Percentiles rank a stretch among this genome's conserved stretches.
Conservation (phyloP, 35 echinoderm and acorn worm species). For the Apostichopus parvimensis region DNA sequence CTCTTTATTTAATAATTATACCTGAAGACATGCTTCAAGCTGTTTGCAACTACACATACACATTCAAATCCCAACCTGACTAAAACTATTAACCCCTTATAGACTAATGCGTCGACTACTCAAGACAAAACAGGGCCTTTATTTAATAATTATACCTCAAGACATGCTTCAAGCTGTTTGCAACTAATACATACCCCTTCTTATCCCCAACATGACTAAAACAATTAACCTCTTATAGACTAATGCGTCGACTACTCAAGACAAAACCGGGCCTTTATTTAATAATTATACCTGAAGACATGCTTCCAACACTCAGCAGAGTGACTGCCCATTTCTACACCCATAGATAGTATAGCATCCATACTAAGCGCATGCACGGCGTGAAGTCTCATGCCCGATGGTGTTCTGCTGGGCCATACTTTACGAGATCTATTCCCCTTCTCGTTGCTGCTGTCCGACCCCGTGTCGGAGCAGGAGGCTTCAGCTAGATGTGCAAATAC, state of each 20-base stretch:
- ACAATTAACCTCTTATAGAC: no score
- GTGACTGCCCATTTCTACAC: conserved; percentile 97
- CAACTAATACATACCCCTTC: no score
- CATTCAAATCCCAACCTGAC: no score
- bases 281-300: no score
- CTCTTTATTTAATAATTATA: conserved; percentile 15
- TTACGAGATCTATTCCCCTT: conserved; percentile 56
- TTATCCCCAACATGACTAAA: no score
- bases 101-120: no score
- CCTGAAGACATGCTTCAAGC: conserved; percentile 84
- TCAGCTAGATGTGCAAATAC: conserved; percentile 89
- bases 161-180: no score
- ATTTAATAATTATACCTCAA: no score
- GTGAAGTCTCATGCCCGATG: conserved; percentile 81
- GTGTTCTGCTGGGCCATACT: conserved; percentile 61
- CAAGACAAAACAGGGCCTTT: no score
- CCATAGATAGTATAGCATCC: conserved; percentile 96
- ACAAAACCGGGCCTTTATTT: not conserved
- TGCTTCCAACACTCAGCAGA: conserved; percentile 83
- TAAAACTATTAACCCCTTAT: no score
- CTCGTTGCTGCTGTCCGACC: not conserved
- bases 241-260: not conserved
- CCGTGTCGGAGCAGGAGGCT: conserved; percentile 66
- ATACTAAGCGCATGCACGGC: conserved; percentile 92
- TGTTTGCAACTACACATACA: no score